A percentile compares a stretch with the other conserved stretches of the same genome.
phyloP scores from a whole-genome alignment of 2,113 vertebrate species.

The Silurus meridionalis region DNA sequence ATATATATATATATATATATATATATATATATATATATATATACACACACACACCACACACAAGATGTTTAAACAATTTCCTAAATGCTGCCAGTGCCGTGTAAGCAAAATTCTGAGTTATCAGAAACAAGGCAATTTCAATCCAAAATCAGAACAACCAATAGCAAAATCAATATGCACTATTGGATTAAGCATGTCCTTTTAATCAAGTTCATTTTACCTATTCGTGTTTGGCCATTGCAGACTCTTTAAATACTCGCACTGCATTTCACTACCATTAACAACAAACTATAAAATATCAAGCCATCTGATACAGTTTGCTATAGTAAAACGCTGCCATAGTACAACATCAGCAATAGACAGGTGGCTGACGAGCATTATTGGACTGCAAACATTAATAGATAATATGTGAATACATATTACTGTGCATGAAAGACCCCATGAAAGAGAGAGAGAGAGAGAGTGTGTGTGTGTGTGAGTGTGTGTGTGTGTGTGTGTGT shows the following conservation, averaged over 20 bases:
- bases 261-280: background rate
- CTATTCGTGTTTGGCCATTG: background rate
- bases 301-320: background rate
- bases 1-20: background rate
- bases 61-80: background rate
- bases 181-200: background rate
- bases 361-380: slow-evolving; percentile 34
- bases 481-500: background rate
- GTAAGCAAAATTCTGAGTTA: slow-evolving; percentile 1
- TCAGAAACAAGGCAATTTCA: background rate
- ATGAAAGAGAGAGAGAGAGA: background rate
- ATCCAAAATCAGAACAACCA: background rate
- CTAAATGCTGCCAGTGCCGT: background rate
- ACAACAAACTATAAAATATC: slow-evolving; percentile 1
- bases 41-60: too few species aligned
- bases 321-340: background rate
- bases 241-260: background rate
- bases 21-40: too few species aligned
- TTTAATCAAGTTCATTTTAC: background rate
- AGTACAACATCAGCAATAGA: slow-evolving; percentile 33
- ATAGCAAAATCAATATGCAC: background rate
- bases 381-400: slow-evolving; percentile 12
- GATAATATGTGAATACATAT: slow-evolving; percentile 18
- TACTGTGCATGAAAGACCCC: slow-evolving; percentile 1
- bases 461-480: background rate